A percentile compares a stretch with the other conserved stretches of the same genome.
phyloP scores from a whole-genome alignment of 1,140 invertebrate species.

The Drosophila nikananu region DNA sequence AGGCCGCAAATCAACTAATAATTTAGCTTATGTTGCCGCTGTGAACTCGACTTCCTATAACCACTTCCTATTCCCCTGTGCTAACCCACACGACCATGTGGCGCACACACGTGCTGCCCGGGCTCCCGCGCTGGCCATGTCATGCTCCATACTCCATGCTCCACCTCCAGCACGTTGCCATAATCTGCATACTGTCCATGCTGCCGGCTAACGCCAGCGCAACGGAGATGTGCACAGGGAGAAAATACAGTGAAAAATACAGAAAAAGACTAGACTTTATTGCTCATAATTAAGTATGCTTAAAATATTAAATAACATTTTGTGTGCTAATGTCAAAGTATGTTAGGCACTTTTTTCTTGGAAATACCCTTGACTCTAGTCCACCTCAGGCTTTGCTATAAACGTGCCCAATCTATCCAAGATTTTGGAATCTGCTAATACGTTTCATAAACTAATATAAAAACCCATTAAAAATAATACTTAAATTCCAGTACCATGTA shows the following conservation, averaged over 20 bases:
- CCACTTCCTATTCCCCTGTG: constrained; percentile 38
- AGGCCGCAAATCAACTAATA: constrained; percentile 67
- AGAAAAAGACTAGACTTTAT: too few species aligned
- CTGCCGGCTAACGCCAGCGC: constrained; percentile 37
- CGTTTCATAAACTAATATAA: not conserved
- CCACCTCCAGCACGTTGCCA: constrained; percentile 72
- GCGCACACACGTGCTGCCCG: constrained; percentile 65
- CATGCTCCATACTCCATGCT: constrained; percentile 64
- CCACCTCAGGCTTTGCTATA: too few species aligned
- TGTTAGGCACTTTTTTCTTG: too few species aligned
- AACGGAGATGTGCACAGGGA: not conserved
- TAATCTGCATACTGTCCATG: constrained; percentile 61
- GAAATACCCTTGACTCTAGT: too few species aligned
- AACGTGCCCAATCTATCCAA: too few species aligned
- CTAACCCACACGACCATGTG: constrained; percentile 58
- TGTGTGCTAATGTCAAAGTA: too few species aligned
- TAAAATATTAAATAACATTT: too few species aligned
- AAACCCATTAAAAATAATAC: not conserved
- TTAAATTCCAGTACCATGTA: not conserved
- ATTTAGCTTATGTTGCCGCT: constrained; percentile 65
- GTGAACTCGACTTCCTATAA: constrained; percentile 44
- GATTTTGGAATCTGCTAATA: too few species aligned
- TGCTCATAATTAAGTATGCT: too few species aligned
- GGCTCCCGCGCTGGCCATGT: constrained; percentile 48
- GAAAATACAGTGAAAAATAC: not conserved